These are phyloP conservation scores for Trissolcus japonicus DNA, from an alignment of 2,888 invertebrate genomes.

Conservation along the genomic window DNA sequence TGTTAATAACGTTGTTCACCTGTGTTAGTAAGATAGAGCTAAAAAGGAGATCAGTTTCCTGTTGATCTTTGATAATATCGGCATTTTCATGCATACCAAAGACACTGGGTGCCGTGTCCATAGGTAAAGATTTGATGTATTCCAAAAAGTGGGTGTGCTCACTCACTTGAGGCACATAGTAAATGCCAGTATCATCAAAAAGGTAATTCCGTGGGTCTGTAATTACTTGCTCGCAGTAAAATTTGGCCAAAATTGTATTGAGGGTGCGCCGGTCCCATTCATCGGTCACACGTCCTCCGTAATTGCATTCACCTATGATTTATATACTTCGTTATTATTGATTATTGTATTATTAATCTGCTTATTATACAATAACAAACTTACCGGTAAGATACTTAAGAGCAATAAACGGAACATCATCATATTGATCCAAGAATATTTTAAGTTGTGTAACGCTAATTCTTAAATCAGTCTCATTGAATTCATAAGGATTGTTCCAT, in stretches of 20 bases:
- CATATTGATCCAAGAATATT: slow-evolving; percentile 90
- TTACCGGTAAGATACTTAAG: slow-evolving; percentile 87
- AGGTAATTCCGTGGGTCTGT: slow-evolving; percentile 74
- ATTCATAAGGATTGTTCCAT: slow-evolving; percentile 96
- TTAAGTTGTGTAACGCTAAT: slow-evolving; percentile 93
- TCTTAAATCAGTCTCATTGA: slow-evolving; percentile 94
- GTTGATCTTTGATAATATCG: slow-evolving; percentile 89
- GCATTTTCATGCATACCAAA: slow-evolving; percentile 96
- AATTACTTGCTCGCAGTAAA: slow-evolving; percentile 85
- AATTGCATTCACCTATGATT: slow-evolving; percentile 91
- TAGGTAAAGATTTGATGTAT: slow-evolving; percentile 84
- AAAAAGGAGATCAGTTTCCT: slow-evolving; percentile 88
- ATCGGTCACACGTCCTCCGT: slow-evolving; percentile 96
- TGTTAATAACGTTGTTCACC: slow-evolving; percentile 78
- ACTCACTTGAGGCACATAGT: slow-evolving; percentile 84
- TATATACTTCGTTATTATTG: slow-evolving; percentile 24
- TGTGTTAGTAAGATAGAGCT: slow-evolving; percentile 85
- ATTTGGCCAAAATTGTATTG: slow-evolving; percentile 87
- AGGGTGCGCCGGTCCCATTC: slow-evolving; percentile 96
- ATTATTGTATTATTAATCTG: slow-evolving; percentile 18
- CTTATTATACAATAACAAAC: background rate
- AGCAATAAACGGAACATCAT: slow-evolving; percentile 90
- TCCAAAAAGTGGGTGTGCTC: slow-evolving; percentile 84
- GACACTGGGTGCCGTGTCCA: slow-evolving; percentile 87
- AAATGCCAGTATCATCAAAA: slow-evolving; percentile 78